Evolutionary conservation across 1,140 invertebrate genomes (phyloP).

Genomic region (Aphelinus atriplicis): DNA sequence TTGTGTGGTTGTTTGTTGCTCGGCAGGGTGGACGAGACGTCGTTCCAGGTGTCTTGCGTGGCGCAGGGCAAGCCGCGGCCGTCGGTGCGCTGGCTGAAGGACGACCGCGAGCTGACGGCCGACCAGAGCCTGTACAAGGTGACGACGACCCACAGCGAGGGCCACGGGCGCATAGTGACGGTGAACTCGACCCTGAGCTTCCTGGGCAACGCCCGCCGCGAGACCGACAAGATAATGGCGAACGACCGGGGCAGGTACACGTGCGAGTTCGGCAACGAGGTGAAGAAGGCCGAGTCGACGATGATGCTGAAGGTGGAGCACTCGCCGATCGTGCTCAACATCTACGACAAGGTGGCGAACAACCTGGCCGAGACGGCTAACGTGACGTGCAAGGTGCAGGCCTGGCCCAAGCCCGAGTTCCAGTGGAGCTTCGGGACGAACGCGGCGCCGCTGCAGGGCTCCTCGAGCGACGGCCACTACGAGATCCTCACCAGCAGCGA

Average conservation of each 20-base stretch:
- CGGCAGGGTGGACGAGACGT: conserved; percentile 78
- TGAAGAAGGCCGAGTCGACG: conserved; percentile 83
- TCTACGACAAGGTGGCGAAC: conserved; percentile 89
- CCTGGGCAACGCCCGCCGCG: conserved; percentile 77
- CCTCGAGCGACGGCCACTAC: conserved; percentile 84
- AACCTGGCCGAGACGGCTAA: conserved; percentile 85
- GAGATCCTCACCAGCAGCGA: conserved; percentile 84
- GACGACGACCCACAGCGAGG: conserved; percentile 78
- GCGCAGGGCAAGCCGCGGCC: conserved; percentile 90
- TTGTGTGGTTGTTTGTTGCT: neutral
- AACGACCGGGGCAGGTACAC: conserved; percentile 87
- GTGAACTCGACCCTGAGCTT: conserved; percentile 87
- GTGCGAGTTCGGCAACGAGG: conserved; percentile 89
- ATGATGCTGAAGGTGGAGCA: conserved; percentile 93
- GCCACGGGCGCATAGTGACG: conserved; percentile 78
- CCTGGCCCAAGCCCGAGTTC: conserved; percentile 91
- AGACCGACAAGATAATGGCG: conserved; percentile 80
- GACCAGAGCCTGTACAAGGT: conserved; percentile 84
- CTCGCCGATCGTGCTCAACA: conserved; percentile 84
- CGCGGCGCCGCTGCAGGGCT: conserved; percentile 75
- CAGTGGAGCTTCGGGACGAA: conserved; percentile 88
- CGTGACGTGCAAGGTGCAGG: conserved; percentile 88
- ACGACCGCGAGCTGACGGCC: conserved; percentile 79
- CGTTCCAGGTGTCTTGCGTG: conserved; percentile 83
- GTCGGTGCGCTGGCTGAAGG: conserved; percentile 85